These are phyloP conservation scores for Leuciscus waleckii DNA, from an alignment of 2,797 vertebrate species.

Conservation along the genomic window DNA sequence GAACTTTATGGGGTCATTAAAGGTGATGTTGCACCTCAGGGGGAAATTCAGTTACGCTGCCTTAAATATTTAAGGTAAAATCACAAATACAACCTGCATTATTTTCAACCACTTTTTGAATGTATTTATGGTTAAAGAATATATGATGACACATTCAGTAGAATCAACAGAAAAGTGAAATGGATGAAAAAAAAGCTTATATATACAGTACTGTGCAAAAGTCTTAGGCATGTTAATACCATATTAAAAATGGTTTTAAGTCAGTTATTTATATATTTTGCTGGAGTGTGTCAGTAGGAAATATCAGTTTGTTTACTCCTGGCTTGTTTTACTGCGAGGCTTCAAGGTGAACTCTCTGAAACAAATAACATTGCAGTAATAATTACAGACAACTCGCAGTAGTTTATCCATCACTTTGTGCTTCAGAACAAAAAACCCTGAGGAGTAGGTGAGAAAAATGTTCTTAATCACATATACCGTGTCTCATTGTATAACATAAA, in stretches of 20 bases:
- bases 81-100: not conserved
- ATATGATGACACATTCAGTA: not conserved
- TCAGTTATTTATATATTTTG: too few species aligned
- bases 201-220: not conserved
- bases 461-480: not conserved
- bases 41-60: not conserved
- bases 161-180: not conserved
- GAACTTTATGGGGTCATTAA: not conserved
- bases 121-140: not conserved
- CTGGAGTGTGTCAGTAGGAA: too few species aligned
- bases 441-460: not conserved
- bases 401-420: not conserved
- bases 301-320: too few species aligned
- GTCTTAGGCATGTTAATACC: too few species aligned
- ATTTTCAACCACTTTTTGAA: not conserved
- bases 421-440: not conserved
- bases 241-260: too few species aligned
- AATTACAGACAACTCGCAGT: not conserved
- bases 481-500: not conserved
- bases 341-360: constrained; percentile 17
- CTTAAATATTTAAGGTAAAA: not conserved
- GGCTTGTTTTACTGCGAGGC: constrained; percentile 7
- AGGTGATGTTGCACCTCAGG: not conserved
- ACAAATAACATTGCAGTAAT: constrained; percentile 2
- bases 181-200: not conserved